Evolutionary conservation across 2,113 vertebrate genomes (phyloP).

Genomic region (Phasianus colchicus): DNA sequence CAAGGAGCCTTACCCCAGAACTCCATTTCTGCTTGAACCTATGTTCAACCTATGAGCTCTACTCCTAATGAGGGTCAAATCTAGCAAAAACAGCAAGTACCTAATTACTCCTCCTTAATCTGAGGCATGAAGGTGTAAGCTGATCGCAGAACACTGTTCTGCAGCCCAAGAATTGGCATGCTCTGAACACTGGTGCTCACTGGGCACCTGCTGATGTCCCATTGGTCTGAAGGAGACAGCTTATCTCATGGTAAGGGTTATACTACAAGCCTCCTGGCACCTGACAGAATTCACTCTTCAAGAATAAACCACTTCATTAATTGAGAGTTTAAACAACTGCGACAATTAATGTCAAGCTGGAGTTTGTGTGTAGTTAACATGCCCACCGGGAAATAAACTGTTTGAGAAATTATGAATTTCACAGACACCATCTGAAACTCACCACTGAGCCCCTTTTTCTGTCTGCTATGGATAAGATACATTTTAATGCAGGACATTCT

Average conservation of each 20-base stretch:
- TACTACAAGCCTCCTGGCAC: background rate
- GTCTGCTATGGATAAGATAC: background rate
- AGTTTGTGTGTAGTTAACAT: background rate
- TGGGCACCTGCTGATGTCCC: accelerated
- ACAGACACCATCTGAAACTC: background rate
- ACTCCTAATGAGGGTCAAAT: background rate
- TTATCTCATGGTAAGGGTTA: background rate
- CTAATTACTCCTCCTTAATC: background rate
- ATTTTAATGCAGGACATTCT: background rate
- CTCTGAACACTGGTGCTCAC: background rate
- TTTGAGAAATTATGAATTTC: slow-evolving; percentile 39
- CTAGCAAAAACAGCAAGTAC: background rate
- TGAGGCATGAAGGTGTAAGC: background rate
- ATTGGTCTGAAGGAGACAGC: background rate
- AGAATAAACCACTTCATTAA: background rate
- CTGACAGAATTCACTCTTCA: background rate
- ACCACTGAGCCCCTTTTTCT: background rate
- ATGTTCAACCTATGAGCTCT: background rate
- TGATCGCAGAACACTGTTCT: background rate
- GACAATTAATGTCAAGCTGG: background rate
- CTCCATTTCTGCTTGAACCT: background rate
- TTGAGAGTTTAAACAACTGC: background rate
- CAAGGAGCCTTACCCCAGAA: background rate
- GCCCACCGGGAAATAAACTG: background rate
- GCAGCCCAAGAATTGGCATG: accelerated